phyloP scores from a whole-genome alignment of 2,113 vertebrate genomes.

The Vireo altiloquus region DNA sequence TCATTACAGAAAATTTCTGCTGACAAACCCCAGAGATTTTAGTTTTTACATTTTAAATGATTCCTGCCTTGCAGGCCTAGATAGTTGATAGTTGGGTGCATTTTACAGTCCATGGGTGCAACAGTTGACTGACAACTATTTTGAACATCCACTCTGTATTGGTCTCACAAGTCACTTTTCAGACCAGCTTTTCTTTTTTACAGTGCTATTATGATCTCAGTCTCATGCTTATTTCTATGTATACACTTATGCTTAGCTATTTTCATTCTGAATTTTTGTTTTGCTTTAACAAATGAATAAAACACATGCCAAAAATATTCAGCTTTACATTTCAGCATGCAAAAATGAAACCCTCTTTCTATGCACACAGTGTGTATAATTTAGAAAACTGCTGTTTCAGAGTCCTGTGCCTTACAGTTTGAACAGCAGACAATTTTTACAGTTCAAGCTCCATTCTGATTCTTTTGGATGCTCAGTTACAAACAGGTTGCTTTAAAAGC shows the following conservation, averaged over 20 bases:
- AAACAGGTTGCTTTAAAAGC: background rate
- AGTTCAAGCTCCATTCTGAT: background rate
- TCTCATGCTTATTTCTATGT: background rate
- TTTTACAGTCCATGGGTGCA: background rate
- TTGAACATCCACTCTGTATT: background rate
- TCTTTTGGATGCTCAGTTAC: background rate
- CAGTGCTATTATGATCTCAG: background rate
- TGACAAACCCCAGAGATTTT: background rate
- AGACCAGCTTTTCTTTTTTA: background rate
- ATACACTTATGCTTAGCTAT: background rate
- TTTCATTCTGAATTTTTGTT: background rate
- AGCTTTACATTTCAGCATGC: background rate
- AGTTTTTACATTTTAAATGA: background rate
- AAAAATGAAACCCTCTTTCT: background rate
- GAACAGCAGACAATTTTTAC: background rate
- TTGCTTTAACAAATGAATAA: background rate
- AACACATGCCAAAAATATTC: background rate
- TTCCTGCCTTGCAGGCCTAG: background rate
- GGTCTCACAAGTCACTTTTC: background rate
- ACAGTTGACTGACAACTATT: background rate
- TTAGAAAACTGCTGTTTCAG: background rate
- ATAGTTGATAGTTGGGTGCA: background rate
- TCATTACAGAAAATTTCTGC: background rate
- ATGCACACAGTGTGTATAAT: background rate
- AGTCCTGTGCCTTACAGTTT: background rate